Base-by-base conservation (phyloP, 2,888 invertebrate genomes). In the Platypus cylindrus region DNA sequence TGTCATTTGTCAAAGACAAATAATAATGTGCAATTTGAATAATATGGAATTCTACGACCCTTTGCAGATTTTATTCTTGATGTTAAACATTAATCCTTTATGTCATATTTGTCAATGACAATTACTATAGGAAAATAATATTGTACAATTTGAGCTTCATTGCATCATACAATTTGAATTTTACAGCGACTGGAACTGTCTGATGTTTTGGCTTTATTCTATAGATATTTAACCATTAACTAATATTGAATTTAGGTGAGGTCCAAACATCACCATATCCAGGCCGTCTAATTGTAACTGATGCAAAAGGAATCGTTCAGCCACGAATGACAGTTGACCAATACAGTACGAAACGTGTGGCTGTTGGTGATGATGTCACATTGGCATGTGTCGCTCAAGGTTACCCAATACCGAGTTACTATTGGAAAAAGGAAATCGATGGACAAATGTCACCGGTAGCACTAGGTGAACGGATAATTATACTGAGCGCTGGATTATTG, bases 321-420 rank as follows among this genome's bases (percentile, higher is more conserved):
- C 82, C 83, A 25, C 70, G 81, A 37, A 70, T 80, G 48, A 75
- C 74, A 28, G 73, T 77, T 31, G 80, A 80, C 59, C 73, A 78
- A 50, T 78, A 78, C 55, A 70, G 73, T 50, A 68, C 71, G 46
- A 68, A 76, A 38, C 71, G 76, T 48, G 75, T 75, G 40, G 73
- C 71, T 44, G 68, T 73, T 40, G 82, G 83, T 22, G 78, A 76
- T 41, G 78, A 79, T 56, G 75, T 80, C 48, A 75, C 75, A 46
- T 60, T 84, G 47, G 78, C 83, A 28, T 84, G 83, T 60, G 78
- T 78, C 17, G 82, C 83, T 34, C 82, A 83, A 61, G 83, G 81
- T 44, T 78, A 79, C 70, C 83, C 83, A 3, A 77, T 82, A 39
- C 83, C 84, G 37, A 75, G 72, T 41, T 83, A 81, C 64, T 75